A percentile compares a stretch with the other conserved stretches of the same genome.
phyloP scores from a whole-genome alignment of 1,140 invertebrate genomes.

The Sminthurides bifidus region DNA sequence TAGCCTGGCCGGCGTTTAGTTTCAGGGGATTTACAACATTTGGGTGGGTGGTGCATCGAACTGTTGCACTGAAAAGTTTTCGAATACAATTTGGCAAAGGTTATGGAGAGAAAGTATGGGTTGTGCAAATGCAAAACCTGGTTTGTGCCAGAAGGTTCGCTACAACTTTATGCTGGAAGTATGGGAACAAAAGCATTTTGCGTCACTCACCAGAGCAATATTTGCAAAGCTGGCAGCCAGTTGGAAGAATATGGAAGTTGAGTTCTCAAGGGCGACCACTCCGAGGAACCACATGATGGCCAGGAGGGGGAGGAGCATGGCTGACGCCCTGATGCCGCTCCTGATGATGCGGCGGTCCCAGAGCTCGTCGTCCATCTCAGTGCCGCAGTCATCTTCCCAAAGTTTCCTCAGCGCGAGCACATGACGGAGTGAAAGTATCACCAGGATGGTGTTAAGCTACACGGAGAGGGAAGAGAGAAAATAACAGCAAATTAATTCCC shows the following conservation, averaged over 20 bases:
- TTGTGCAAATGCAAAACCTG: not conserved
- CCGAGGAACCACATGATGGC: conserved; percentile 56
- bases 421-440: conserved; percentile 36
- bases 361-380: conserved; percentile 18
- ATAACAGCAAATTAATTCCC: too few relatives aligned
- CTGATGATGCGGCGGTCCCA: conserved; percentile 25
- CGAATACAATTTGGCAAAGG: not conserved
- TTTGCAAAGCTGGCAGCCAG: conserved; percentile 36
- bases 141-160: not conserved
- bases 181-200: not conserved
- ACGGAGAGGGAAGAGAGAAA: conserved; percentile 35
- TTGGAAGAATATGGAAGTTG: conserved; percentile 47
- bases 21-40: too few relatives aligned
- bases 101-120: not conserved
- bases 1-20: too few relatives aligned
- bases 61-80: not conserved
- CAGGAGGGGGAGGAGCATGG: conserved; percentile 48
- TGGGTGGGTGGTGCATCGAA: too few relatives aligned
- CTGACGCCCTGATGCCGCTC: conserved; percentile 44
- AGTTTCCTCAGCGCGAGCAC: conserved; percentile 34
- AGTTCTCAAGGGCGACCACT: conserved; percentile 56
- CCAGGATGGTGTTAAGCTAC: conserved; percentile 39
- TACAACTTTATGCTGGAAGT: not conserved
- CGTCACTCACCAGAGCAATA: conserved; percentile 33
- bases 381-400: conserved; percentile 29